A percentile compares a stretch with the other conserved stretches of the same genome.
These are phyloP conservation scores for Sitta carolinensis DNA, from an alignment of 2,797 vertebrate species.

Conservation along the genomic window DNA sequence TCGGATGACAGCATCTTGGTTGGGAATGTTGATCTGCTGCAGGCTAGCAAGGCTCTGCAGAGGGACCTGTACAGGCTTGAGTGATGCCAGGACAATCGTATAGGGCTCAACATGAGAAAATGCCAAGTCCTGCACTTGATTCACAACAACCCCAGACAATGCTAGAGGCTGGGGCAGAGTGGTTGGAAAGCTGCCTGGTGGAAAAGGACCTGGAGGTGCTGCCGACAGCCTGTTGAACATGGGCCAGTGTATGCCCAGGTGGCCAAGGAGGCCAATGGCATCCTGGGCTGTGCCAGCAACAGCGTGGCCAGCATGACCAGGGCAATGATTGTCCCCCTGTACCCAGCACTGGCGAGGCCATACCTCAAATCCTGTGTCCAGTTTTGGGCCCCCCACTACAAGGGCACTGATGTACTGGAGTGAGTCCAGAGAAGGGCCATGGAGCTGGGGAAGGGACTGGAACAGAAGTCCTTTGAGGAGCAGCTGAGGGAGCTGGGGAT, in stretches of 20 bases:
- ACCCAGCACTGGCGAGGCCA: rapidly evolving
- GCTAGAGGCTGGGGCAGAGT: too few species aligned
- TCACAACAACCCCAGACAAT: background rate
- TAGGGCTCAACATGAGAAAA: background rate
- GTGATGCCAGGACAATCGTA: background rate
- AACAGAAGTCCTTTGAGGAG: background rate
- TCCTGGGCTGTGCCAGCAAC: background rate
- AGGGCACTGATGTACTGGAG: background rate
- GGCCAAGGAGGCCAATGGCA: background rate
- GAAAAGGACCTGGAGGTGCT: background rate
- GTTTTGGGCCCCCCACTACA: background rate
- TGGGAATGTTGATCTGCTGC: background rate
- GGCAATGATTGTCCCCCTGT: background rate
- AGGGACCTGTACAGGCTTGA: too few species aligned
- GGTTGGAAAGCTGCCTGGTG: background rate
- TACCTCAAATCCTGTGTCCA: background rate
- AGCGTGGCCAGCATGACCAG: background rate
- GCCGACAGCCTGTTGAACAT: rapidly evolving
- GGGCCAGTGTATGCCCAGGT: background rate
- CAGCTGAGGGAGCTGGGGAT: background rate
- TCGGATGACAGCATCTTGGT: background rate
- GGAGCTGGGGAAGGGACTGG: rapidly evolving
- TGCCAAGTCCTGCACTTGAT: background rate
- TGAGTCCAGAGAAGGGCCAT: rapidly evolving
- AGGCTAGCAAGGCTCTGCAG: background rate